Evolutionary conservation across 2,797 vertebrate species (phyloP).

Genomic region (Pangasius krempfi): DNA sequence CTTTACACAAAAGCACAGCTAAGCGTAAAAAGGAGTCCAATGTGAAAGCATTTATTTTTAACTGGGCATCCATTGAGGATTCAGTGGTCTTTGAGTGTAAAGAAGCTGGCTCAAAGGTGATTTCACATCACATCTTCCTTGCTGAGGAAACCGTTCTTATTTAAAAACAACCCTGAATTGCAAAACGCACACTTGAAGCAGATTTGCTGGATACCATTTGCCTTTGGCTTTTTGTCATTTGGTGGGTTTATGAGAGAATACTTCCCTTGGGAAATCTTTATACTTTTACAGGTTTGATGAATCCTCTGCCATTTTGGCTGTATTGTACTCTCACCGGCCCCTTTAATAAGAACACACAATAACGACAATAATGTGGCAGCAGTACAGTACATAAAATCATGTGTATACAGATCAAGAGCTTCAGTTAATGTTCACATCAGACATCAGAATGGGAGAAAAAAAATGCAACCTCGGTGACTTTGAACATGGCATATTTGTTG

Average conservation of each 20-base stretch:
- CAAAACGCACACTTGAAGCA: background rate
- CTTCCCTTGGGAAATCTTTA: background rate
- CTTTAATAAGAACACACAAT: background rate
- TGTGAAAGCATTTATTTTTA: conserved; percentile 34
- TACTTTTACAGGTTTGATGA: background rate
- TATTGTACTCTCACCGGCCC: background rate
- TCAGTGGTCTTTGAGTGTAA: conserved; percentile 13
- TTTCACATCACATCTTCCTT: conserved; percentile 31
- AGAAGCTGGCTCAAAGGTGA: conserved; percentile 20
- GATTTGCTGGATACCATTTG: conserved; percentile 13
- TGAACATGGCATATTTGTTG: background rate
- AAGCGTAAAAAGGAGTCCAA: conserved; percentile 23
- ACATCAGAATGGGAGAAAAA: background rate
- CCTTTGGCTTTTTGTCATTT: background rate
- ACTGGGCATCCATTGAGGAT: conserved; percentile 17
- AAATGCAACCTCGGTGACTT: too few species aligned
- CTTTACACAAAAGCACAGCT: conserved; percentile 36
- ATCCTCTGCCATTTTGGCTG: background rate
- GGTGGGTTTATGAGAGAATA: background rate
- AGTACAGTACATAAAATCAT: background rate
- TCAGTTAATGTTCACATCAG: background rate
- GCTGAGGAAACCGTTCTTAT: background rate
- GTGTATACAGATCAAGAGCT: background rate
- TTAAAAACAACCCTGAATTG: background rate
- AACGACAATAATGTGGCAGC: background rate